Percentiles rank a stretch among this genome's conserved stretches.
Evolutionary conservation across 92 coral and sea anemone species (phyloP).

Genomic region (Virgularia gustaviana): DNA sequence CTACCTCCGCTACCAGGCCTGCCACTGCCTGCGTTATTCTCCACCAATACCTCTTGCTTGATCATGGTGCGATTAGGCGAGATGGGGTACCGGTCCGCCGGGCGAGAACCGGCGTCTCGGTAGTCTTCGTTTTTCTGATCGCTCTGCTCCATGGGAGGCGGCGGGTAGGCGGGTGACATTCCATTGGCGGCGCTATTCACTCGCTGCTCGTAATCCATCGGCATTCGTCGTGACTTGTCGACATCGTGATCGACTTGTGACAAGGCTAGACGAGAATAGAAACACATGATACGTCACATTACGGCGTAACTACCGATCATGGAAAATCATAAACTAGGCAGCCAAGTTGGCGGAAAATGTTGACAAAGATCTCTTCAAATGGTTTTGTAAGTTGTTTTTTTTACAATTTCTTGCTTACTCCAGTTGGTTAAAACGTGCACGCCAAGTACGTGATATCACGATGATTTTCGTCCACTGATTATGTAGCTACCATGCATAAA

Average conservation of each 20-base stretch:
- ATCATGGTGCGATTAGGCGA: slow-evolving; percentile 24
- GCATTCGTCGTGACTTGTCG: slow-evolving; percentile 17
- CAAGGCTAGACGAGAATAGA: background rate
- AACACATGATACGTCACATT: background rate
- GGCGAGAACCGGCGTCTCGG: slow-evolving; percentile 15
- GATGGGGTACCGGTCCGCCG: slow-evolving; percentile 3
- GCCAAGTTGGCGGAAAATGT: too few relatives aligned
- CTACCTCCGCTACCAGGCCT: too few relatives aligned
- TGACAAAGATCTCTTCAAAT: too few relatives aligned
- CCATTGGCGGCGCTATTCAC: slow-evolving; percentile 25
- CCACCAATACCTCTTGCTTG: slow-evolving; percentile 16
- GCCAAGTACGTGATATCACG: too few relatives aligned
- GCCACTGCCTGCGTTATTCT: background rate
- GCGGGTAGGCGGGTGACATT: slow-evolving; percentile 14
- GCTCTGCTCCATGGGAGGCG: slow-evolving; percentile 19
- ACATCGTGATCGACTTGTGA: slow-evolving; percentile 19
- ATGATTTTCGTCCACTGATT: too few relatives aligned
- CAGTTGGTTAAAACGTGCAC: too few relatives aligned
- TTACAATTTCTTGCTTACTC: too few relatives aligned
- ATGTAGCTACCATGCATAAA: too few relatives aligned
- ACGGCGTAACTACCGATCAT: too few relatives aligned
- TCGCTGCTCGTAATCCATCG: slow-evolving; percentile 32
- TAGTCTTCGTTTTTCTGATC: slow-evolving; percentile 19
- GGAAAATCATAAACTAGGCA: too few relatives aligned
- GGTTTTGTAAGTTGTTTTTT: too few relatives aligned